These are phyloP conservation scores for Ectropis crepuscularia DNA, from an alignment of 2,888 invertebrate genomes.

Conservation along the genomic window DNA sequence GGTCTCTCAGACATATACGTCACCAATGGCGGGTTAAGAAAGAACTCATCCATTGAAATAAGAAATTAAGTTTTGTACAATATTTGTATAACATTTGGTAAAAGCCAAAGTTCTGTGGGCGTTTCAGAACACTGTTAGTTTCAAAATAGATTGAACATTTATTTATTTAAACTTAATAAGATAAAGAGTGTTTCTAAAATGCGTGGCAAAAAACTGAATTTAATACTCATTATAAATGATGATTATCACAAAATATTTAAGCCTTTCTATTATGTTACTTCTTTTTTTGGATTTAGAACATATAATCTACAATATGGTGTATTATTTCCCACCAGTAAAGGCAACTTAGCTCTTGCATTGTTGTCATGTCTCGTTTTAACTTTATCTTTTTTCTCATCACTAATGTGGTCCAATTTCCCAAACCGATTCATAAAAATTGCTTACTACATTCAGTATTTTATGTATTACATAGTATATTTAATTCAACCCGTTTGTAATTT, in stretches of 20 bases:
- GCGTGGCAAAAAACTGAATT: neutral
- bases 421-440: neutral
- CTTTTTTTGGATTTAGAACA: slow-evolving; percentile 12
- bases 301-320: slow-evolving; percentile 25
- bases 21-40: too few species aligned
- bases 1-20: too few species aligned
- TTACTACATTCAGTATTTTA: slow-evolving; percentile 11
- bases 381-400: neutral
- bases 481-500: slow-evolving; percentile 14
- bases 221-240: slow-evolving; percentile 8
- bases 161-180: too few species aligned
- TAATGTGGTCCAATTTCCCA: slow-evolving; percentile 2
- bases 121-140: too few species aligned
- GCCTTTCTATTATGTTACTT: slow-evolving; percentile 19
- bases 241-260: slow-evolving; percentile 24
- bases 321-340: slow-evolving; percentile 9
- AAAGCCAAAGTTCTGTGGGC: too few species aligned
- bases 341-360: slow-evolving; percentile 6
- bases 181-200: neutral
- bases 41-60: too few species aligned
- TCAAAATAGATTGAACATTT: too few species aligned
- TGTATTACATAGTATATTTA: slow-evolving; percentile 8
- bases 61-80: too few species aligned
- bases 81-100: too few species aligned
- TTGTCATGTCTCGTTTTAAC: slow-evolving; percentile 5